Conservation (phyloP, 2,113 vertebrate genomes). For the Tachycineta bicolor region DNA sequence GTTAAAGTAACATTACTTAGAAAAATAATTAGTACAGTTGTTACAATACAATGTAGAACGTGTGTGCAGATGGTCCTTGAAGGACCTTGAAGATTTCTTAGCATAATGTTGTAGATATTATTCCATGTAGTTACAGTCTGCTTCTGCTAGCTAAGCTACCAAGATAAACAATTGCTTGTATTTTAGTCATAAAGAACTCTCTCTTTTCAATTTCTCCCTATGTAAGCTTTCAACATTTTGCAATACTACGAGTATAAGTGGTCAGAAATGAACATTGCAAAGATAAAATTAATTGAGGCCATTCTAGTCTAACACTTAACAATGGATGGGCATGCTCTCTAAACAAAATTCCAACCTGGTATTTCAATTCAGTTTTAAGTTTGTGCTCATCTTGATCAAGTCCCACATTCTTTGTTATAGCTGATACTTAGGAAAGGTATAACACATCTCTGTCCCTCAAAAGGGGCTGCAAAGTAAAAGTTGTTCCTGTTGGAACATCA, state of each 20-base stretch:
- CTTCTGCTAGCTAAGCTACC: neutral
- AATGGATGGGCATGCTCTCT: neutral
- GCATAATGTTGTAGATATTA: neutral
- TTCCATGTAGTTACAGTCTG: neutral
- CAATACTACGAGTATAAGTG: neutral
- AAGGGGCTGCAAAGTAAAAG: neutral
- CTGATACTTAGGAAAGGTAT: neutral
- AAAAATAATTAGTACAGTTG: neutral
- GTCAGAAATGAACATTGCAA: neutral
- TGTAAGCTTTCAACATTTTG: neutral
- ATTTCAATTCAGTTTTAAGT: neutral
- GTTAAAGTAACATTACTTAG: neutral
- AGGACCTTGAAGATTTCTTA: neutral
- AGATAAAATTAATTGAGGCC: neutral
- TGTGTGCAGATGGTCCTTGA: neutral
- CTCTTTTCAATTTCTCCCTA: neutral
- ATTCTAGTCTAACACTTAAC: neutral
- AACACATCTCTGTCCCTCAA: neutral
- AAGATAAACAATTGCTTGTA: neutral
- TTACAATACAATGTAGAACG: neutral
- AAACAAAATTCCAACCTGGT: neutral
- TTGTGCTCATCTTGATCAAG: neutral
- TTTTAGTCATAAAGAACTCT: neutral
- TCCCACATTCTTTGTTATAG: neutral
- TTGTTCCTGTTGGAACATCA: neutral